Percentiles rank a stretch among this genome's conserved stretches.
Conservation (phyloP, 2,797 vertebrate genomes). For the Sebastolobus alascanus region DNA sequence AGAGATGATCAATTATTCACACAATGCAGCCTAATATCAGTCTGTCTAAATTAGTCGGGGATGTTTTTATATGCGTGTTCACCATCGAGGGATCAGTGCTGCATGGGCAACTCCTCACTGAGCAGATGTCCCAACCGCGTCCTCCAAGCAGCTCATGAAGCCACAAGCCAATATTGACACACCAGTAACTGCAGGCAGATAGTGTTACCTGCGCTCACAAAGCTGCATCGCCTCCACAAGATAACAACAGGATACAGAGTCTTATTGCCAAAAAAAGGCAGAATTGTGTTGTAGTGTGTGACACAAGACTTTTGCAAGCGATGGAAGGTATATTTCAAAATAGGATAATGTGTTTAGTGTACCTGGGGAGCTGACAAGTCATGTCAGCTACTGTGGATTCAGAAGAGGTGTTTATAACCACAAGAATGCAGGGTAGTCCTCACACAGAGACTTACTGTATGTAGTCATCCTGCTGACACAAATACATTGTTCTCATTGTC, state of each 20-base stretch:
- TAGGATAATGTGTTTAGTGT: not conserved
- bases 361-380: not conserved
- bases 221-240: conserved; percentile 38
- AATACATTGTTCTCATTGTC: not conserved
- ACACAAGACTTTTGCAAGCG: conserved; percentile 48
- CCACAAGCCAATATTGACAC: conserved; percentile 75
- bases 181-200: conserved; percentile 66
- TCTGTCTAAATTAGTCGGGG: not conserved
- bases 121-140: conserved; percentile 59
- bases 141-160: conserved; percentile 48
- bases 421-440: conserved; percentile 30
- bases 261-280: conserved; percentile 25
- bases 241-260: conserved; percentile 40
- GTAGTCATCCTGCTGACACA: not conserved
- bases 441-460: not conserved
- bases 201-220: conserved; percentile 53
- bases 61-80: conserved; percentile 16
- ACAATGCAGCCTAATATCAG: conserved; percentile 2
- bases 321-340: conserved; percentile 50
- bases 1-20: conserved; percentile 14
- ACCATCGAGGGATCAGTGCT: conserved; percentile 14
- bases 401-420: conserved; percentile 13
- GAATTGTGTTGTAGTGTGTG: conserved; percentile 27
- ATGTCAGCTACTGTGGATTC: not conserved
- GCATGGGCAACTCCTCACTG: conserved; percentile 20